Evolutionary conservation across 2,797 vertebrate genomes (phyloP), one percentile per base, ranked within the genome.

Genomic region (Cynopterus sphinx): DNA sequence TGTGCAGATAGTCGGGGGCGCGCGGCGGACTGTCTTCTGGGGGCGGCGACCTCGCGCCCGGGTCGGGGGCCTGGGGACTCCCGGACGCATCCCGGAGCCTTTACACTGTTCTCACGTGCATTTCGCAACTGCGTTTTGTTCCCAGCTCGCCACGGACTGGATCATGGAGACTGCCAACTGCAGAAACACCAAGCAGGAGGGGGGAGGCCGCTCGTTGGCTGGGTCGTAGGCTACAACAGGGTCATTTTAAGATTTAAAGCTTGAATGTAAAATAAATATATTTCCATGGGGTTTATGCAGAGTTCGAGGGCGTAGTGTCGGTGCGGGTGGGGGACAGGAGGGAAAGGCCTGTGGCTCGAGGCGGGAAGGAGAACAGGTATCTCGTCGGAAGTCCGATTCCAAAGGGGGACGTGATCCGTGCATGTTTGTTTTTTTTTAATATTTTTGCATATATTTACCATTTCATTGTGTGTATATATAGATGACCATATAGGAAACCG

Each of bases 1-100:
- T 99, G 75, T 99, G 99, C 98, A 99, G 99, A 99, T 99, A 99
- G 99, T 98, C 97, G 94, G 97, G 98, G 96, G 97, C 96, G 97
- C 86, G 94, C 94, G 57, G 79, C 41, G 96, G 98, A 98, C 98
- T 97, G 97, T 98, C 98, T 98, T 98, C 98, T 98, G 98, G 97
- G 98, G 98, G 98, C 98, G 98, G 93, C 98, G 98, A 98, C 97
- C 98, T 98, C 98, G 96, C 97, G 98, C 98, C 98, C 98, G 94
- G 98, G 97, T 98, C 98, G 98, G 97, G 98, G 98, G 98, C 98
- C 97, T 96, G 98, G 98, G 97, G 98, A 98, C 98, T 98, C 98
- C 98, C 97, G 98, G 97, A 97, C 97, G 91, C 97, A 36, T 87
- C 97, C 97, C 39, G 97, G 98, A 98, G 98, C 98, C 98, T 98